Evolutionary conservation across 2,113 vertebrate species (phyloP), one percentile per base, ranked within the genome.

Genomic region (Ifrita kowaldi): DNA sequence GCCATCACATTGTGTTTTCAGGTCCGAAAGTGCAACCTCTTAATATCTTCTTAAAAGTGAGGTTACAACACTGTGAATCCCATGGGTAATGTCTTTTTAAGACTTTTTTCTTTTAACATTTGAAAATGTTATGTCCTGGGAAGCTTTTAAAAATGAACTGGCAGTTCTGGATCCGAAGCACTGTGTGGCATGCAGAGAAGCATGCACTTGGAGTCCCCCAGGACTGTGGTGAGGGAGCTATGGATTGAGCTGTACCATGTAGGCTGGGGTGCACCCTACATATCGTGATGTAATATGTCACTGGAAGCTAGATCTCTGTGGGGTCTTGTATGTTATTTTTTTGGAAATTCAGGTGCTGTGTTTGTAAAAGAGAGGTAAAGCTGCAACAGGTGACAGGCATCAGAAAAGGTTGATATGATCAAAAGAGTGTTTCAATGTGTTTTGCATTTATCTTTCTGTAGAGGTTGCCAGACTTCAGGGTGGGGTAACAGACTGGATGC

Each of bases 241-340:
- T 60, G 46, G 37, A 11, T 4, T 18, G 49, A 80, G 46, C 18
- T 88, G 74, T 42, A 3, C n/a, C 17, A 3, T 0, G 1, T 3
- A 44, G 53, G 27, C 44, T 75, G 63, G 21, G 44, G 42, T 35
- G 20, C n/a, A 50, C 27, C 22, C 28, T 49, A 4, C 15, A 3
- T 2, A 3, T 18, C 0, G 0, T 27, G 33, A 17, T 55, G 44
- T 9, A 16, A 19, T 62, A 33, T 47, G 15, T 47, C 28, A 21
- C 32, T 78, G 56, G 24, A 52, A 74, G 16, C 5, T 24, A 49
- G 21, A 13, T 33, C 35, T 71, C 41, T 64, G 5, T 11, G 41
- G 67, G 13, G 5, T 59, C 21, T 59, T 56, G 14, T 41, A 3
- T 11, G 7, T 4, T 53, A 4, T 13, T 60, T 37, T 44, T 52